A percentile compares a stretch with the other conserved stretches of the same genome.
phyloP scores from a whole-genome alignment of 1,140 invertebrate genomes.

The Ceratitis capitata region DNA sequence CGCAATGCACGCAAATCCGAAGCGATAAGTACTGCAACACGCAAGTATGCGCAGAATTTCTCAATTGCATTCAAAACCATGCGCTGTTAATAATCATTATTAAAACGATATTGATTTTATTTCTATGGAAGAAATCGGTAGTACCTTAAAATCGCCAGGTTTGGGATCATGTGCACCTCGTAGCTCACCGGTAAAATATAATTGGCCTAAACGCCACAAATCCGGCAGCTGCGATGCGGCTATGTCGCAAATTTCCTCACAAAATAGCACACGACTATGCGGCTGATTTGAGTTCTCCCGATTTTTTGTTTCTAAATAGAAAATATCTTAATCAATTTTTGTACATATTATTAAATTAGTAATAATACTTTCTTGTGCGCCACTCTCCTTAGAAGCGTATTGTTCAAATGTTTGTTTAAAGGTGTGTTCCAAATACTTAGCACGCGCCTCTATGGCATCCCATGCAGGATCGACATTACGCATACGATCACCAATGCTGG shows the following conservation, averaged over 20 bases:
- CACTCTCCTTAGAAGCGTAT: constrained; percentile 55
- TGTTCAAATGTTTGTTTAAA: constrained; percentile 62
- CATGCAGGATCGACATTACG: constrained; percentile 83
- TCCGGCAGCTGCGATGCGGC: constrained; percentile 71
- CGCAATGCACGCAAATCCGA: constrained; percentile 63
- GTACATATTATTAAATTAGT: background rate
- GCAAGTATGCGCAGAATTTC: constrained; percentile 73
- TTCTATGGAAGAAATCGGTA: constrained; percentile 47
- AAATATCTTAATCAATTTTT: background rate
- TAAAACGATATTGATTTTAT: background rate
- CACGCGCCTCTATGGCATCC: constrained; percentile 87
- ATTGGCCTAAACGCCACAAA: constrained; percentile 88
- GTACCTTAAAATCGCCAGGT: constrained; percentile 67
- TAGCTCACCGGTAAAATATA: constrained; percentile 88
- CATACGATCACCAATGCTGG: constrained; percentile 53
- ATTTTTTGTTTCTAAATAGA: constrained; percentile 50
- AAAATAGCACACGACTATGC: constrained; percentile 59
- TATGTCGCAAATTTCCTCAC: constrained; percentile 63
- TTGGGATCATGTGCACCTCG: constrained; percentile 75
- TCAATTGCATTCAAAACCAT: constrained; percentile 75
- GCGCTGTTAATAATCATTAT: constrained; percentile 41
- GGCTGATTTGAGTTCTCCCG: constrained; percentile 54
- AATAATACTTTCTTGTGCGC: constrained; percentile 50
- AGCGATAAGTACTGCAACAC: constrained; percentile 73
- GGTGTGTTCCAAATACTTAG: constrained; percentile 75